Evolutionary conservation across 1,140 invertebrate genomes (phyloP), one percentile per base, ranked within the genome.

Genomic region (Leptoteleia sp.): DNA sequence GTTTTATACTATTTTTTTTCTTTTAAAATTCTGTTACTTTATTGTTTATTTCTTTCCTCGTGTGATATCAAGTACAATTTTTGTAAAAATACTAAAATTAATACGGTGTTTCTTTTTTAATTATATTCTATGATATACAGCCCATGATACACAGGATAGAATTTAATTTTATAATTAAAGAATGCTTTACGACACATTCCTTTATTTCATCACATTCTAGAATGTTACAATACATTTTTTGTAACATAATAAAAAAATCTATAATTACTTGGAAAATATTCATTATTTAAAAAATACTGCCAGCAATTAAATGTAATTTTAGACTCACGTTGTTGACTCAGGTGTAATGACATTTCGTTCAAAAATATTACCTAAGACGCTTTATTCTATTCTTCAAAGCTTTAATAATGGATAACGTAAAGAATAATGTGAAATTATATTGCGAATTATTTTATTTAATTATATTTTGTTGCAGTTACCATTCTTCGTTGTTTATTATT

Each of bases 331-430:
- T 57, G 57, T 61, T 61, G 57, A 61, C 57, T 61, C 42, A 61
- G 29, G 57, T 37, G 57, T 61, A 47, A 61, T 47, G 57, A 61
- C 57, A 61, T 47, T 61, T 37, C 25, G 57, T 47, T 61, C 42
- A 61, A 61, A 42, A 61, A 61, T n/a, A 45, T 42, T 61, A 42
- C 42, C 17, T 19, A 25, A 37, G 19, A n/a, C 31, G 11, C n/a
- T n/a, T n/a, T n/a, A n/a, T n/a, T n/a, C n/a, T n/a, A n/a, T 19
- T 61, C 27, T 12, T 61, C 27, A 15, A 61, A n/a, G 15, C 38
- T 31, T 1, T 31, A 31, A 22, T 3, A 22, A 22, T 5, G 2
- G 19, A 22, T 22, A 22, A 22, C 19, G n/a, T n/a, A n/a, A n/a
- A n/a, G n/a, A n/a, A n/a, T n/a, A n/a, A n/a, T n/a, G n/a, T n/a